Conservation (phyloP, 1,140 invertebrate genomes). For the Atta colombica region DNA sequence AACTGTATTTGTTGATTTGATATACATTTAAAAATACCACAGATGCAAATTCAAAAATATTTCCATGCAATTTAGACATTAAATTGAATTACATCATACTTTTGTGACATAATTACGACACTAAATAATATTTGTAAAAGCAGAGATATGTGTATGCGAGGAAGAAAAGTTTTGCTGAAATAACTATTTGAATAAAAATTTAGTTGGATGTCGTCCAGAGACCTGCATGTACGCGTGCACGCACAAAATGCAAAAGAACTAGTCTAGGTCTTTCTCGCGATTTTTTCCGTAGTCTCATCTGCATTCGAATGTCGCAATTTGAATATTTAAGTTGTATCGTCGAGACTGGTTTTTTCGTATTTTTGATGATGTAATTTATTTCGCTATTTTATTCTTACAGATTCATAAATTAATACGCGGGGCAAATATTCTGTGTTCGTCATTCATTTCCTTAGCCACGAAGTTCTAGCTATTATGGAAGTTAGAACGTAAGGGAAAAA, state of each 20-base stretch:
- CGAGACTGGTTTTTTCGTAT: slow-evolving; percentile 25
- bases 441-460: not conserved
- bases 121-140: slow-evolving; percentile 47
- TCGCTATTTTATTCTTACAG: slow-evolving; percentile 27
- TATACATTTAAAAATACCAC: not conserved
- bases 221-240: slow-evolving; percentile 32
- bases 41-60: slow-evolving; percentile 16
- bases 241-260: slow-evolving; percentile 52
- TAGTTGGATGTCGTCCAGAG: slow-evolving; percentile 48
- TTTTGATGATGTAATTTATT: slow-evolving; percentile 38
- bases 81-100: slow-evolving; percentile 40
- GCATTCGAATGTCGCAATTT: slow-evolving; percentile 63
- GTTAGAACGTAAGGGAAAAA: not conserved
- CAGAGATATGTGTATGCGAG: not conserved
- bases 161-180: slow-evolving; percentile 38
- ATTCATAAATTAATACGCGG: slow-evolving; percentile 52
- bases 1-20: slow-evolving; percentile 2
- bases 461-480: slow-evolving; percentile 21
- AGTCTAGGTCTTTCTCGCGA: slow-evolving; percentile 1
- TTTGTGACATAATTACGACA: slow-evolving; percentile 44
- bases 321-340: slow-evolving; percentile 57
- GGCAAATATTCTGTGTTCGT: slow-evolving; percentile 3
- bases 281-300: slow-evolving; percentile 45
- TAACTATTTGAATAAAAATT: slow-evolving; percentile 59
- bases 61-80: not conserved